A percentile compares a stretch with the other conserved stretches of the same genome.
These are phyloP conservation scores for Portevinia maculata DNA, from an alignment of 2,888 invertebrate genomes.

Conservation along the genomic window DNA sequence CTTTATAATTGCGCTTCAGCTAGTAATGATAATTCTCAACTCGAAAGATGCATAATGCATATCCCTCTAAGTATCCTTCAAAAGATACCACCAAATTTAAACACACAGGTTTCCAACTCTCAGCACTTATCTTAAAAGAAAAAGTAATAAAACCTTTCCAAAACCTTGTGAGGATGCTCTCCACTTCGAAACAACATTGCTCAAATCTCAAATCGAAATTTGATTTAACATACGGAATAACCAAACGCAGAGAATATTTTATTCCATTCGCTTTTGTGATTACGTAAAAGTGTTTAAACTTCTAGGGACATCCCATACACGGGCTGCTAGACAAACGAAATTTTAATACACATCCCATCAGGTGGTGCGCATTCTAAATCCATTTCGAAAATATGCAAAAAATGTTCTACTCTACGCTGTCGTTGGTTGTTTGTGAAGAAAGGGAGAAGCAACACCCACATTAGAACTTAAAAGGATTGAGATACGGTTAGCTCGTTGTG, in stretches of 20 bases:
- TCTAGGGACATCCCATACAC: conserved; percentile 7
- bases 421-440: conserved; percentile 47
- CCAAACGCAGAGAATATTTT: conserved; percentile 39
- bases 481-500: conserved; percentile 16
- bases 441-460: neutral
- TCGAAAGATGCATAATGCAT: no score
- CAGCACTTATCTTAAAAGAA: neutral
- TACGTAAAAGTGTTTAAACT: conserved; percentile 39
- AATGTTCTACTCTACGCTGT: conserved; percentile 1
- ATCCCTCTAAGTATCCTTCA: no score
- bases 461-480: conserved; percentile 45
- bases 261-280: conserved; percentile 33
- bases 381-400: conserved; percentile 68
- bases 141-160: neutral
- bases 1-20: no score
- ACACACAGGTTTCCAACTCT: no score
- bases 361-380: conserved; percentile 65
- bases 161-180: neutral
- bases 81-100: no score
- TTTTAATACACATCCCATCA: conserved; percentile 67
- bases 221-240: conserved; percentile 55
- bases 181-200: neutral
- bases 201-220: conserved; percentile 56
- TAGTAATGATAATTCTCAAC: no score
- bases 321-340: conserved; percentile 39